These are phyloP conservation scores for Drosophila robusta DNA, from an alignment of 2,888 invertebrate genomes.

Conservation along the genomic window DNA sequence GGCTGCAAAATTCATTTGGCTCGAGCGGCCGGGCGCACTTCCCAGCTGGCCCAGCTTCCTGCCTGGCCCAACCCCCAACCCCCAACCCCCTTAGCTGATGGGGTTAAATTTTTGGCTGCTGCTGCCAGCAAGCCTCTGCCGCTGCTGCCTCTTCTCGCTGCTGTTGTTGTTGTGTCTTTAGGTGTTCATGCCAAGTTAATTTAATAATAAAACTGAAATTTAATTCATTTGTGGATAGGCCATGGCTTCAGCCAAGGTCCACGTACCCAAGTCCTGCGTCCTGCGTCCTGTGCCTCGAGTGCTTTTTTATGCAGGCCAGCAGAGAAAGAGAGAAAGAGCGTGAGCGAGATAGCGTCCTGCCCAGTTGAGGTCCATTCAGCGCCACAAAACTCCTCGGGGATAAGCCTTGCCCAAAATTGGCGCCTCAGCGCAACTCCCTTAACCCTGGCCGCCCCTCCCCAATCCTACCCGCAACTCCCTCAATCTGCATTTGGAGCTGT, in stretches of 20 bases:
- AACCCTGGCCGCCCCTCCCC: background rate
- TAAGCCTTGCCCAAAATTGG: constrained; percentile 59
- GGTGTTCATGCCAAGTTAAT: constrained; percentile 84
- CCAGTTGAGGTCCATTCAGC: constrained; percentile 38
- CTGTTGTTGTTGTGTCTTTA: constrained; percentile 75
- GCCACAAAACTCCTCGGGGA: constrained; percentile 67
- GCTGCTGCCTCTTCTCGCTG: constrained; percentile 10
- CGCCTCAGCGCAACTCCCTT: constrained; percentile 9
- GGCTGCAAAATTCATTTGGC: constrained; percentile 56
- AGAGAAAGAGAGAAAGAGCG: background rate
- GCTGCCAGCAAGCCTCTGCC: constrained; percentile 4
- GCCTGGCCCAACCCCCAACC: constrained; percentile 2
- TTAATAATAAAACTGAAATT: constrained; percentile 83
- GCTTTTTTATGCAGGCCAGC: constrained; percentile 26
- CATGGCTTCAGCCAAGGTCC: constrained; percentile 33
- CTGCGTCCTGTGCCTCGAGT: constrained; percentile 24
- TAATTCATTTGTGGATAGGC: constrained; percentile 83
- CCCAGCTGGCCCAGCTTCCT: constrained; percentile 54
- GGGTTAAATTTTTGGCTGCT: constrained; percentile 48
- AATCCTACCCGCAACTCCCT: background rate
- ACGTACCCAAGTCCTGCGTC: background rate
- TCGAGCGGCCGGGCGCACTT: constrained; percentile 56
- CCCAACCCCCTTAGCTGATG: constrained; percentile 3
- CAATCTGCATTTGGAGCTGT: constrained; percentile 24
- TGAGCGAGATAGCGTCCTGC: background rate